A percentile compares a stretch with the other conserved stretches of the same genome.
Conservation (phyloP, 2,113 vertebrate species). For the Falco punctatus region DNA sequence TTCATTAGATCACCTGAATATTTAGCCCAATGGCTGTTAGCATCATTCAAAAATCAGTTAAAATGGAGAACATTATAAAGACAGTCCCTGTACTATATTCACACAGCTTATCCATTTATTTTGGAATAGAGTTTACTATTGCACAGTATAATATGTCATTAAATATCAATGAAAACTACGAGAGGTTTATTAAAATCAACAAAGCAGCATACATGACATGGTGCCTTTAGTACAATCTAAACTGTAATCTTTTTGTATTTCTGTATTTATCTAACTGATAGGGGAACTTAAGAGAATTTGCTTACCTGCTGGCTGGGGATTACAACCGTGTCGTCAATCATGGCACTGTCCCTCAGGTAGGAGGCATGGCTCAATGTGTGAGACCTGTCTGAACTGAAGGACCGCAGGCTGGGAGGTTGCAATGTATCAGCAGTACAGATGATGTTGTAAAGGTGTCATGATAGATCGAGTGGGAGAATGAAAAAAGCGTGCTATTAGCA, state of each 20-base stretch:
- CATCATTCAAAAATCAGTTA: neutral
- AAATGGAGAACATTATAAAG: neutral
- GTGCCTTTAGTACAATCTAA: neutral
- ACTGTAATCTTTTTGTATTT: neutral
- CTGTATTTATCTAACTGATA: neutral
- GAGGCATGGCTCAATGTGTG: conserved; percentile 90
- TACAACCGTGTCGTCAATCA: conserved; percentile 88
- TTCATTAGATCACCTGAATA: neutral
- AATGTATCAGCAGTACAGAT: conserved; percentile 66
- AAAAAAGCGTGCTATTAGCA: conserved; percentile 80
- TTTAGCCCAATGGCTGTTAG: neutral
- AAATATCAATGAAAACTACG: neutral
- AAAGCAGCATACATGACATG: neutral
- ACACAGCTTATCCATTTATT: neutral
- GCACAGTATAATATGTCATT: neutral
- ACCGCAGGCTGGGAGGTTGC: conserved; percentile 82
- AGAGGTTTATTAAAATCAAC: neutral
- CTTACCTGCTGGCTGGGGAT: conserved; percentile 88
- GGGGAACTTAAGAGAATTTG: neutral
- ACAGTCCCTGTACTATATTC: neutral
- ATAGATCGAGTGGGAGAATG: conserved; percentile 72
- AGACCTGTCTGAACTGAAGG: conserved; percentile 94
- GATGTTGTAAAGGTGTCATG: conserved; percentile 71
- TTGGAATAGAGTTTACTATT: neutral
- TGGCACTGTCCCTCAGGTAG: conserved; percentile 85